A percentile compares a stretch with the other conserved stretches of the same genome.
Conservation (phyloP, 2,113 vertebrate species). For the Podiceps cristatus region DNA sequence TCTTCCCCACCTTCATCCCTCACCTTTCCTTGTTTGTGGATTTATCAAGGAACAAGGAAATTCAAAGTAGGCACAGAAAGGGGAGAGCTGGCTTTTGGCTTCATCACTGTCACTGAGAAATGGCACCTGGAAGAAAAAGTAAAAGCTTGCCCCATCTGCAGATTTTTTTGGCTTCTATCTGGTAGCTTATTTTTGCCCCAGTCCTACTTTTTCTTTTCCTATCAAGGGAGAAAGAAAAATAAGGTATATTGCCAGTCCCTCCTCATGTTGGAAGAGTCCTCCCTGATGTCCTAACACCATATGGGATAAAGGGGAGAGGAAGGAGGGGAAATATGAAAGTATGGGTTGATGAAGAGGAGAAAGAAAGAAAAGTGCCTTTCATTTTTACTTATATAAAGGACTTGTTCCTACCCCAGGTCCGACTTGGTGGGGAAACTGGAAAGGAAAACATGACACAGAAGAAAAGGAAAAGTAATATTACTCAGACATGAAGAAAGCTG, state of each 20-base stretch:
- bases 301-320: neutral
- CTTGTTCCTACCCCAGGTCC: neutral
- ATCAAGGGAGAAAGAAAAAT: neutral
- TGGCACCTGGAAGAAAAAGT: neutral
- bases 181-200: neutral
- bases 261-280: neutral
- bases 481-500: neutral
- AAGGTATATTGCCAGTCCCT: neutral
- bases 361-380: neutral
- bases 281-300: neutral
- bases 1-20: neutral
- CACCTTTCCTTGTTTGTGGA: neutral
- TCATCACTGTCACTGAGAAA: neutral
- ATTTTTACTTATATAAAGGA: neutral
- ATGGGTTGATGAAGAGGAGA: neutral
- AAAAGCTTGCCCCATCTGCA: neutral
- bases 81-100: neutral
- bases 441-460: neutral
- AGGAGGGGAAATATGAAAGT: neutral
- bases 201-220: neutral
- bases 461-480: neutral
- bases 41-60: neutral
- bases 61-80: neutral
- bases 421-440: neutral
- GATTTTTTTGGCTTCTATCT: neutral